Evolutionary conservation across 2,113 vertebrate genomes (phyloP).

Genomic region (Odobenus rosmarus): DNA sequence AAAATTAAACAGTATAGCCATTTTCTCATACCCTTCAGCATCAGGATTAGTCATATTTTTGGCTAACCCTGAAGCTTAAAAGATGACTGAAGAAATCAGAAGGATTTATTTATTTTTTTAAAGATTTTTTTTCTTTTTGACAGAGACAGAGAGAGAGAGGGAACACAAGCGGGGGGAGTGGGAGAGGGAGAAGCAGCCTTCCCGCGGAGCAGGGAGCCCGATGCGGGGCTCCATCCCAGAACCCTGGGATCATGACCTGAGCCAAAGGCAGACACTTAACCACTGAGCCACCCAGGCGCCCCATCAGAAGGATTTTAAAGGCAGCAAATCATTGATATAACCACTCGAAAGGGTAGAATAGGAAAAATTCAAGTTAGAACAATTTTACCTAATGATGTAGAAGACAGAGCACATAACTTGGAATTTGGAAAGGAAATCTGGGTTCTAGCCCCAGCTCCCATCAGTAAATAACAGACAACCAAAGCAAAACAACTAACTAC

Average conservation of each 20-base stretch:
- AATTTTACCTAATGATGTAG: neutral
- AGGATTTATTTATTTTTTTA: neutral
- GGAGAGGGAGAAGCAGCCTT: no score
- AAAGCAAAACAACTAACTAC: neutral
- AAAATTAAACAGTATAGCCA: neutral
- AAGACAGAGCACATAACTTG: neutral
- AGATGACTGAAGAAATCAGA: neutral
- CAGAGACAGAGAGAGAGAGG: no score
- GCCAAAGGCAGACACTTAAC: no score
- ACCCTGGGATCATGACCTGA: no score
- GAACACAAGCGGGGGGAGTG: no score
- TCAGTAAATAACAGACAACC: neutral
- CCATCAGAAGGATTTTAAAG: constrained; percentile 9
- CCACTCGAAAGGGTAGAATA: neutral
- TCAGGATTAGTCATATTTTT: constrained; percentile 38
- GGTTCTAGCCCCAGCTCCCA: neutral
- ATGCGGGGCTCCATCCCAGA: no score
- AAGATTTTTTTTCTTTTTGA: no score
- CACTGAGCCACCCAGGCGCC: no score
- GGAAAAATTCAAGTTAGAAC: neutral
- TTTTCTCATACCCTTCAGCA: neutral
- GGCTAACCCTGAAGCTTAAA: neutral
- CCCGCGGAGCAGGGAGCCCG: no score
- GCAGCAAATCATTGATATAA: neutral
- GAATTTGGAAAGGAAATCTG: constrained; percentile 13